Base-by-base conservation (phyloP, 2,888 invertebrate species). In the Gari tellinella region DNA sequence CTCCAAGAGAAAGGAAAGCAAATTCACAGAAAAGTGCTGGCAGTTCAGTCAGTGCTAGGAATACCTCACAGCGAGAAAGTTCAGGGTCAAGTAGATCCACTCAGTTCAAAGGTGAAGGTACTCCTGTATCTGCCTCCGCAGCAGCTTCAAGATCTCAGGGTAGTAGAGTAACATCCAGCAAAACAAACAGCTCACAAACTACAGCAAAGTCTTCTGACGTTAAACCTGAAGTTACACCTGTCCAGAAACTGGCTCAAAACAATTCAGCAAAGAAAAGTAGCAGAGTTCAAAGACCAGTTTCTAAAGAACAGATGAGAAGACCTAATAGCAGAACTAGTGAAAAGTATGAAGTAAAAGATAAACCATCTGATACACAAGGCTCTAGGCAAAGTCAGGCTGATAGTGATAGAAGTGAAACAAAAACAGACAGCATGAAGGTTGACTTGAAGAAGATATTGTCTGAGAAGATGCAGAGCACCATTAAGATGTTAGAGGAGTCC, bases 401-500 rank as follows among this genome's bases (percentile, higher is more conserved):
- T 17, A n/a, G n/a, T n/a, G 62, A 57, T 21, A 72, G 66, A 68
- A 68, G 40, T 61, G 68, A 73, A 21, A 40, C 64, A n/a, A 58
- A 48, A 19, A 23, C 21, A 19, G 21, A 48, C 10, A 31, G 10
- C 10, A 10, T 10, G 10, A 31, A 10, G 10, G 31, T 31, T 17
- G 73, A 78, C 46, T 45, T 78, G 26, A 78, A 78, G 57, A 66
- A 58, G 31, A 45, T 78, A 26, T 55, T 78, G 5, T 56, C 70
- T 23, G 78, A 78, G 37, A 78, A 78, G 65, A 67, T 78, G 73
- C 70, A 78, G 38, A 70, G 55, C 41, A 78, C 73, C 15, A 65
- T 74, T 41, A 73, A 70, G 37, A 51, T 78, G 52, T 46, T 78
- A 37, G 73, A 78, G 26, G 78, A 78, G 41, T 66, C 72, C 52